Evolutionary conservation across 2,888 invertebrate species (phyloP).

Genomic region (Leucoma salicis): DNA sequence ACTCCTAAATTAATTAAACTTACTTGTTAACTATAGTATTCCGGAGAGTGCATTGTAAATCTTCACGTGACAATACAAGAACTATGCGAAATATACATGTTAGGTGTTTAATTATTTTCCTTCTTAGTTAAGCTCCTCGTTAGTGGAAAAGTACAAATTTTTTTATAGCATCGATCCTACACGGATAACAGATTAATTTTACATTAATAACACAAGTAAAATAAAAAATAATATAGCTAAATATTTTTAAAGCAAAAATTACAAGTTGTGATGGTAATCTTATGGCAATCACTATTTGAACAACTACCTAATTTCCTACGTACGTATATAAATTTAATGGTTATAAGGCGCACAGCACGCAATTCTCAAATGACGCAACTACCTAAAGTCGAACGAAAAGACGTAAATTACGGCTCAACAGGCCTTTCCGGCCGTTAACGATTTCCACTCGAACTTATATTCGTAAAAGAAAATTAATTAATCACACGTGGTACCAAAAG

Average conservation of each 20-base stretch:
- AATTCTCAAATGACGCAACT: constrained; percentile 71
- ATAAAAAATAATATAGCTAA: constrained; percentile 32
- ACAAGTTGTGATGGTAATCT: constrained; percentile 60
- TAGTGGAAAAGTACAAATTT: constrained; percentile 22
- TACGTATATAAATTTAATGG: constrained; percentile 75
- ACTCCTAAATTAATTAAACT: constrained; percentile 32
- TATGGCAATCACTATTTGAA: constrained; percentile 65
- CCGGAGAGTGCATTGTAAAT: constrained; percentile 16
- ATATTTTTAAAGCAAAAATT: constrained; percentile 47
- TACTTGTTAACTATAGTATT: constrained; percentile 24
- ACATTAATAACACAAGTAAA: constrained; percentile 37
- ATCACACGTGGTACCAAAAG: constrained; percentile 55
- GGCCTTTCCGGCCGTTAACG: constrained; percentile 75
- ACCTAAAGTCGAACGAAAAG: constrained; percentile 61
- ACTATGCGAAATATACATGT: neutral
- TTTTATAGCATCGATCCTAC: constrained; percentile 27
- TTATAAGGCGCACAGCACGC: constrained; percentile 68
- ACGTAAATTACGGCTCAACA: constrained; percentile 77
- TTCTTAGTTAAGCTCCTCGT: constrained; percentile 8
- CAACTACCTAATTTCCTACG: constrained; percentile 74
- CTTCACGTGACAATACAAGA: constrained; percentile 7
- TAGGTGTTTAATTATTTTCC: constrained; percentile 11
- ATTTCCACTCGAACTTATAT: constrained; percentile 69
- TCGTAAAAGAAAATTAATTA: constrained; percentile 79
- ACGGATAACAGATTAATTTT: constrained; percentile 35